Base-by-base conservation (phyloP, 2,888 invertebrate species). In the Papilio demoleus region DNA sequence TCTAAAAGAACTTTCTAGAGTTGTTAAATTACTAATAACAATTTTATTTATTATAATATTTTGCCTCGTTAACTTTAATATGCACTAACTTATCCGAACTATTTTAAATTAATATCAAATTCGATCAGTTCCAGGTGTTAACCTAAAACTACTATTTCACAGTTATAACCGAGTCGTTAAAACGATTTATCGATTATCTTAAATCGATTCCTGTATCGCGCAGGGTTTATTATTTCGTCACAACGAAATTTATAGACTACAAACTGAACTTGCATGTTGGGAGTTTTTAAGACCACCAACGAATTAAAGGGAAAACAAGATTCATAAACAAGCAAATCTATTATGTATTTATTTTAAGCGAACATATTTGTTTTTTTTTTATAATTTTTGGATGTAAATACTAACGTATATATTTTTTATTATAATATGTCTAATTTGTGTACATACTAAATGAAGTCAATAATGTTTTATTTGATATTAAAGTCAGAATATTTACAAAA, bases 121-220 rank as follows among this genome's bases (percentile, higher is more conserved):
- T 31, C 34, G 22, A 38, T 38, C 84, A 78, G 88, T 88, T 86
- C 80, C 85, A 85, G 81, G 77, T 75, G 78, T 83, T 77, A 80
- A 78, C 74, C 75, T 73, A 74, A 67, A 70, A 78, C 83, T 79
- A 83, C 76, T 79, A 88, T 85, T 86, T 85, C 82, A 85, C 81
- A 81, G 81, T 76, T 71, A 80, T 53, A 73, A 78, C 82, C 84
- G 77, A 83, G 82, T 84, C 84, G 74, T 77, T 77, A 77, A 79
- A 83, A 81, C 81, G 81, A 82, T 83, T 78, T 79, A 87, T 82
- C 78, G 79, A 76, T 81, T 74, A 76, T 78, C 78, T 80, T 76
- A 79, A 83, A 84, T 85, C 83, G 79, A 81, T 82, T 80, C 77
- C 78, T 74, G 72, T 72, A 76, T 81, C 75, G 78, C 78, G 75